A percentile compares a stretch with the other conserved stretches of the same genome.
These are phyloP conservation scores for Tauraco hartlaubi DNA, from an alignment of 2,797 vertebrate genomes.

Conservation along the genomic window DNA sequence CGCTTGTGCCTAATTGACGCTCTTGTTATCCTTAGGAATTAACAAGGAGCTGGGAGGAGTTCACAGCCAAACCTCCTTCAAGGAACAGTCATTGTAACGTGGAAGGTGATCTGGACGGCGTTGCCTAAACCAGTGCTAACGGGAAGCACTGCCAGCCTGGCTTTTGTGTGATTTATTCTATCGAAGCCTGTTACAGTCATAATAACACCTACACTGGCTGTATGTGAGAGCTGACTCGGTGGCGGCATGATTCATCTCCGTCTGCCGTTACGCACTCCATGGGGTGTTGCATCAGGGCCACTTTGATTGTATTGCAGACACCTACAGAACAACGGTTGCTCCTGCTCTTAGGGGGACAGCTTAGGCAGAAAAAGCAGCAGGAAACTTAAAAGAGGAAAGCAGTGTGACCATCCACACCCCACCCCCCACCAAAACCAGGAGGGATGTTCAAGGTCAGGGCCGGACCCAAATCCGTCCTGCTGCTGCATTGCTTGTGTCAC, in stretches of 20 bases:
- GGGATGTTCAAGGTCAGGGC: rapidly evolving
- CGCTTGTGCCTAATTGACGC: background rate
- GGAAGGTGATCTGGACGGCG: background rate
- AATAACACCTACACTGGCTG: constrained; percentile 12
- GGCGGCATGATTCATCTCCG: background rate
- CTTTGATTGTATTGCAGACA: background rate
- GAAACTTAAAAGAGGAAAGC: background rate
- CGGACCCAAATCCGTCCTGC: rapidly evolving
- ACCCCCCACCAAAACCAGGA: background rate
- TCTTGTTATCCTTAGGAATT: background rate
- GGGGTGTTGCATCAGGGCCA: background rate
- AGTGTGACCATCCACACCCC: background rate
- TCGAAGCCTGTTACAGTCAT: background rate
- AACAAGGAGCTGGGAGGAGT: background rate
- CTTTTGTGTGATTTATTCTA: background rate
- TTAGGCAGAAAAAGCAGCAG: background rate
- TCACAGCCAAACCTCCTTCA: background rate
- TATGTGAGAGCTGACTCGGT: background rate
- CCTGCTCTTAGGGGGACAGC: background rate
- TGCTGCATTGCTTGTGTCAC: rapidly evolving
- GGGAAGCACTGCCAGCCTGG: background rate
- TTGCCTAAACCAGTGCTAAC: background rate
- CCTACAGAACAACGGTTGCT: background rate
- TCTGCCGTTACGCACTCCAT: background rate
- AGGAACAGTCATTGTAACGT: background rate